phyloP scores from a whole-genome alignment of 2,113 vertebrate species.

The Bufo gargarizans region DNA sequence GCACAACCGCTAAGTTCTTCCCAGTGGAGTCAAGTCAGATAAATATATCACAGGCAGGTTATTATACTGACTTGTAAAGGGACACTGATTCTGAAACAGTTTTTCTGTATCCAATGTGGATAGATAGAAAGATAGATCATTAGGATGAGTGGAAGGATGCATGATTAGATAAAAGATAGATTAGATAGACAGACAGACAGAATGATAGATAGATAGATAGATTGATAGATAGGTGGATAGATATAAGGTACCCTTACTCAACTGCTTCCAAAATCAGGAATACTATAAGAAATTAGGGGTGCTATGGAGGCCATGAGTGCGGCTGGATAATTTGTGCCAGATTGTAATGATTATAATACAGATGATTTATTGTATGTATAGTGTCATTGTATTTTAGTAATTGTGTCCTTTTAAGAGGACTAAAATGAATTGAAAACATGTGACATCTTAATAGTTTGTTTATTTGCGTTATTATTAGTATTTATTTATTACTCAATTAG shows the following conservation, averaged over 20 bases:
- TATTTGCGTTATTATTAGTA: neutral
- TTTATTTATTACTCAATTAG: neutral
- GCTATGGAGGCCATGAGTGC: too few relatives aligned
- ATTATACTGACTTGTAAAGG: neutral
- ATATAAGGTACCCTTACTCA: too few relatives aligned
- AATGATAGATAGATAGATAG: too few relatives aligned
- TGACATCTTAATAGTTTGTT: neutral
- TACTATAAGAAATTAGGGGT: too few relatives aligned
- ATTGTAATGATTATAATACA: too few relatives aligned
- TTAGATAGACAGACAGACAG: neutral
- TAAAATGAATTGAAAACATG: neutral
- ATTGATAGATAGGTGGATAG: too few relatives aligned
- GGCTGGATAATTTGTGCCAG: too few relatives aligned
- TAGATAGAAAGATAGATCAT: neutral
- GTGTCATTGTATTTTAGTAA: too few relatives aligned
- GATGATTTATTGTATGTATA: too few relatives aligned
- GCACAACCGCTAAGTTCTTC: slow-evolving; percentile 53
- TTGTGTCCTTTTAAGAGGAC: neutral
- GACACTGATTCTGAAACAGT: neutral
- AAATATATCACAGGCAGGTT: neutral
- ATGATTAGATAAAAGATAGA: neutral
- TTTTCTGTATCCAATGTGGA: neutral
- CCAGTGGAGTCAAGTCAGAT: slow-evolving; percentile 29
- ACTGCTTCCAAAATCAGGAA: too few relatives aligned
- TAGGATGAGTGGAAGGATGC: neutral